Evolutionary conservation across 2,888 invertebrate genomes (phyloP).

Genomic region (Trimorus sp.): DNA sequence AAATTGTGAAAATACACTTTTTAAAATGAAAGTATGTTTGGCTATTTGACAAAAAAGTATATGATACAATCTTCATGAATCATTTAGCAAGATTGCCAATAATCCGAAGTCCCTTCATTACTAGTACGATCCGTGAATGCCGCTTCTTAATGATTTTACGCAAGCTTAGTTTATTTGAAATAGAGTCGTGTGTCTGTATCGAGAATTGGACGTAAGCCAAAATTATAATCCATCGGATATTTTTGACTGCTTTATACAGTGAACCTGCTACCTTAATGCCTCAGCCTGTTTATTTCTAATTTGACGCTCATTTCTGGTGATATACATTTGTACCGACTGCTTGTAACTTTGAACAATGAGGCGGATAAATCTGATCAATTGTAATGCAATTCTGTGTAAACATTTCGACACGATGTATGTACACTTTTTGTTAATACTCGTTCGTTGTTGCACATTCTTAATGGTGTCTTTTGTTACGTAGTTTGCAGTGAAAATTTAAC

Average conservation of each 20-base stretch:
- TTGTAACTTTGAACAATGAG: no score
- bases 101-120: no score
- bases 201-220: constrained; percentile 33
- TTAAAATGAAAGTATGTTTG: no score
- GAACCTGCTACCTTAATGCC: constrained; percentile 8
- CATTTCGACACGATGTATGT: background rate
- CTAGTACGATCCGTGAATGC: background rate
- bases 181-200: constrained; percentile 27
- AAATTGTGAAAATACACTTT: no score
- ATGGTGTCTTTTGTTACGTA: no score
- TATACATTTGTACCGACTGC: constrained; percentile 1
- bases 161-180: constrained; percentile 32
- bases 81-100: no score
- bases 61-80: no score
- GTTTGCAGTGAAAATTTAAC: no score
- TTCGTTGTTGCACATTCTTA: no score
- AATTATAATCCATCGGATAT: constrained; percentile 46
- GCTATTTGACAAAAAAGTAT: no score
- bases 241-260: constrained; percentile 41
- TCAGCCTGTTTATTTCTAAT: constrained; percentile 32
- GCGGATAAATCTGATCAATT: background rate
- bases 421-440: no score
- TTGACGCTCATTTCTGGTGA: constrained; percentile 42
- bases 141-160: constrained; percentile 18
- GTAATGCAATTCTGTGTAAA: background rate